A percentile compares a stretch with the other conserved stretches of the same genome.
Conservation (phyloP, 1,140 invertebrate species). For the Pseudoatta argentina region DNA sequence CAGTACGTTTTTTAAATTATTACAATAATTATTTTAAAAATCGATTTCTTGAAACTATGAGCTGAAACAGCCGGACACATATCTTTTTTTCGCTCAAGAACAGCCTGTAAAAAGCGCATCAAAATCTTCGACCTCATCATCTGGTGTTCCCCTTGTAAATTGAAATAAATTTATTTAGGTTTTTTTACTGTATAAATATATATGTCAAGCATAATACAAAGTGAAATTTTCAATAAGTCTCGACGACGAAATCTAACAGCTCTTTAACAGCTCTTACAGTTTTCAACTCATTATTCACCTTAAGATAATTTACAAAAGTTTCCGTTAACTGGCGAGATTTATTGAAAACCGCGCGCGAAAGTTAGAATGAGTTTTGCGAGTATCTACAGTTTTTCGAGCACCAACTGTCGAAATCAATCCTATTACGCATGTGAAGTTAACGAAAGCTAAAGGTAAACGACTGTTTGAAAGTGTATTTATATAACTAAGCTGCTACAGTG, state of each 20-base stretch:
- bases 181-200: neutral
- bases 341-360: slow-evolving; percentile 35
- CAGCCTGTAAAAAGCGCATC: no score
- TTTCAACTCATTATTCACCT: slow-evolving; percentile 20
- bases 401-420: slow-evolving; percentile 41
- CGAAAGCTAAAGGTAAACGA: slow-evolving; percentile 53
- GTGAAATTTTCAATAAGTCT: neutral
- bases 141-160: no score
- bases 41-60: no score
- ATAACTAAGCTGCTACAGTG: slow-evolving; percentile 40
- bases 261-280: neutral
- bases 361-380: slow-evolving; percentile 19
- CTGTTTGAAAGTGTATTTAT: slow-evolving; percentile 51
- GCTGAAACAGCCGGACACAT: no score
- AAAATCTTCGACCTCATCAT: no score
- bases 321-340: neutral
- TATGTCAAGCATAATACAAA: neutral
- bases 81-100: no score
- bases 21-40: no score
- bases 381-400: slow-evolving; percentile 25
- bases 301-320: slow-evolving; percentile 46
- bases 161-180: neutral
- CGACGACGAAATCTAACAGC: neutral
- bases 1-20: no score
- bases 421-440: slow-evolving; percentile 21